Conservation (phyloP, 2,888 invertebrate species). For the Cantharis flavilabris region DNA sequence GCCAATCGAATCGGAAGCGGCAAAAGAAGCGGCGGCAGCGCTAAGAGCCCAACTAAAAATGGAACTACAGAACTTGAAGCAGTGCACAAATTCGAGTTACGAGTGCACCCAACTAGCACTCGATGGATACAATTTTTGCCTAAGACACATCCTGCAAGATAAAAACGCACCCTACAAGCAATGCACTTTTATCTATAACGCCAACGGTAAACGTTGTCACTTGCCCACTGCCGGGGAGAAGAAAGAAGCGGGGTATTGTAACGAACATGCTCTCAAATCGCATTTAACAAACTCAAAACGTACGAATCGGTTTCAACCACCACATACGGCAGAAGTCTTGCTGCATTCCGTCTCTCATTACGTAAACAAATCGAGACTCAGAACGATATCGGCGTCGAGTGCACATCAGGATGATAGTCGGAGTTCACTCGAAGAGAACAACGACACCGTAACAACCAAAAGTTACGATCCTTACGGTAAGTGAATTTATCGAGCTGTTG, state of each 20-base stretch:
- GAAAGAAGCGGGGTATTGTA: slow-evolving; percentile 71
- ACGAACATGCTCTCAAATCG: slow-evolving; percentile 70
- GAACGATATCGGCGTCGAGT: slow-evolving; percentile 39
- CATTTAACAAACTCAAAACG: slow-evolving; percentile 67
- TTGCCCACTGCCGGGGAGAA: slow-evolving; percentile 76
- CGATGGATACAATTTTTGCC: slow-evolving; percentile 77
- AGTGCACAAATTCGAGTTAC: slow-evolving; percentile 67
- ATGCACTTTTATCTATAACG: slow-evolving; percentile 71
- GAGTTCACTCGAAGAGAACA: slow-evolving; percentile 51
- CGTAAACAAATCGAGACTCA: slow-evolving; percentile 53
- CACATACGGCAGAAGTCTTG: slow-evolving; percentile 69
- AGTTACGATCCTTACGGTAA: slow-evolving; percentile 65
- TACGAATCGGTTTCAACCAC: slow-evolving; percentile 64
- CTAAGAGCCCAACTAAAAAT: slow-evolving; percentile 61
- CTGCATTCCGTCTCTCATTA: slow-evolving; percentile 70
- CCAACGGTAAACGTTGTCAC: slow-evolving; percentile 75
- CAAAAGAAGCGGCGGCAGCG: slow-evolving; percentile 41
- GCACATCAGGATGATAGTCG: slow-evolving; percentile 47
- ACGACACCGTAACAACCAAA: slow-evolving; percentile 55
- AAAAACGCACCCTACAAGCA: slow-evolving; percentile 81
- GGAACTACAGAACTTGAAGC: slow-evolving; percentile 65
- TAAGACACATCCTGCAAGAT: slow-evolving; percentile 83
- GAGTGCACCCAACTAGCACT: slow-evolving; percentile 71
- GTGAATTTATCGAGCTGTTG: not conserved
- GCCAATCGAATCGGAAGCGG: slow-evolving; percentile 14